phyloP scores from a whole-genome alignment of 2,888 invertebrate species.

The Folsomia candida region DNA sequence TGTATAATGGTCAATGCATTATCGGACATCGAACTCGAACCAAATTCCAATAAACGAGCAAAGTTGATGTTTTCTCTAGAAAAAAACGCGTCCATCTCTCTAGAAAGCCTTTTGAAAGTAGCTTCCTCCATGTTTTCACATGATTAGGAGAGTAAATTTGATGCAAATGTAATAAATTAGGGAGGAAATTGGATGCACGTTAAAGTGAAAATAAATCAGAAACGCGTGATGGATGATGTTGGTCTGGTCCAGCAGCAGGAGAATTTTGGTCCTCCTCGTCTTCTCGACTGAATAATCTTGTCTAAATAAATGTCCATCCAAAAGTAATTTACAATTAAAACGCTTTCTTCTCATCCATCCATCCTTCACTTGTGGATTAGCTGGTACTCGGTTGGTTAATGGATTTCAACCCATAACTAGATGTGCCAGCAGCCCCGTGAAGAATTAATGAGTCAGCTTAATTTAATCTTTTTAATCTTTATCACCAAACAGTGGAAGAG shows the following conservation, averaged over 20 bases:
- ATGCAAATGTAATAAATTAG: constrained; percentile 10
- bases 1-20: too few species aligned
- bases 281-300: neutral
- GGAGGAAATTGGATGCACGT: neutral
- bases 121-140: too few species aligned
- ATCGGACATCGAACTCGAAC: too few species aligned
- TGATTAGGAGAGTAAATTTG: too few species aligned
- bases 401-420: neutral
- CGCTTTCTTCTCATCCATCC: neutral
- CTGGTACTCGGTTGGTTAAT: neutral
- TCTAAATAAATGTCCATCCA: neutral
- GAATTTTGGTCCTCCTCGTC: too few species aligned
- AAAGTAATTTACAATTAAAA: neutral
- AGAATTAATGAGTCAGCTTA: constrained; percentile 19
- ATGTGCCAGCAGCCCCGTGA: neutral
- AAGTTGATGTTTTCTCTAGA: too few species aligned
- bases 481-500: constrained; percentile 6
- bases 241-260: too few species aligned
- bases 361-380: neutral
- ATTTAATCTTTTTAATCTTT: constrained; percentile 20
- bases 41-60: too few species aligned
- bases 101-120: too few species aligned
- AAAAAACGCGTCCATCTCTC: too few species aligned
- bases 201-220: neutral
- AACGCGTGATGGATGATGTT: neutral